A percentile compares a stretch with the other conserved stretches of the same genome.
Conservation (phyloP, 2,113 vertebrate genomes). For the Saimiri boliviensis region DNA sequence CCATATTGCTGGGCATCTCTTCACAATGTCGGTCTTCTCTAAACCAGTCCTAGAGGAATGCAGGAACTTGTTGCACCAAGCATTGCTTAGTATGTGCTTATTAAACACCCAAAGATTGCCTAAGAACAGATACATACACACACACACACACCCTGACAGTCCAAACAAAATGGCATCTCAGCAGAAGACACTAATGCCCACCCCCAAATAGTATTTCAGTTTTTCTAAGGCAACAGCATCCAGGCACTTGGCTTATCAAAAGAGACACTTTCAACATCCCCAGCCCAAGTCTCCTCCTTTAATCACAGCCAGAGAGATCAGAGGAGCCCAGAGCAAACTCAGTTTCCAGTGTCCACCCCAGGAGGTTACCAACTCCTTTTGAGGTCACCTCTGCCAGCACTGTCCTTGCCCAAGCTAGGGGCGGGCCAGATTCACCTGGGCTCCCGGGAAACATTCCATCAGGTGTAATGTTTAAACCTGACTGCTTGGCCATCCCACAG, state of each 20-base stretch:
- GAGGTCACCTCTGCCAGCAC: constrained; percentile 43
- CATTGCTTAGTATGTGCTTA: neutral
- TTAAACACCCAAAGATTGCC: neutral
- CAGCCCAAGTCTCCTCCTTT: neutral
- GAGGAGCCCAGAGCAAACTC: neutral
- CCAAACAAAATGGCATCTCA: neutral
- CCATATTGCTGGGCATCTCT: neutral
- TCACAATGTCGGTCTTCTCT: neutral
- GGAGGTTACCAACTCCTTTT: neutral
- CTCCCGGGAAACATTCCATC: constrained; percentile 40
- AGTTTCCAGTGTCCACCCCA: neutral
- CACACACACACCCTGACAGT: neutral
- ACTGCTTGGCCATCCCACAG: neutral
- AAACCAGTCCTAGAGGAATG: neutral
- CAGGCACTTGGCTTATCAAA: neutral
- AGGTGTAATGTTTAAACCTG: constrained; percentile 51
- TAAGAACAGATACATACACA: neutral
- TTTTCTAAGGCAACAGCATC: neutral
- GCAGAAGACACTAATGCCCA: neutral
- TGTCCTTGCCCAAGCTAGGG: constrained; percentile 27
- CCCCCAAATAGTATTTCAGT: neutral
- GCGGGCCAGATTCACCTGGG: constrained; percentile 54
- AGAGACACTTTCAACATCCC: neutral
- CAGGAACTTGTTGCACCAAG: neutral
- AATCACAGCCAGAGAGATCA: neutral